These are phyloP conservation scores for Prosopocoilus inquinatus DNA, from an alignment of 2,888 invertebrate genomes.

Conservation along the genomic window DNA sequence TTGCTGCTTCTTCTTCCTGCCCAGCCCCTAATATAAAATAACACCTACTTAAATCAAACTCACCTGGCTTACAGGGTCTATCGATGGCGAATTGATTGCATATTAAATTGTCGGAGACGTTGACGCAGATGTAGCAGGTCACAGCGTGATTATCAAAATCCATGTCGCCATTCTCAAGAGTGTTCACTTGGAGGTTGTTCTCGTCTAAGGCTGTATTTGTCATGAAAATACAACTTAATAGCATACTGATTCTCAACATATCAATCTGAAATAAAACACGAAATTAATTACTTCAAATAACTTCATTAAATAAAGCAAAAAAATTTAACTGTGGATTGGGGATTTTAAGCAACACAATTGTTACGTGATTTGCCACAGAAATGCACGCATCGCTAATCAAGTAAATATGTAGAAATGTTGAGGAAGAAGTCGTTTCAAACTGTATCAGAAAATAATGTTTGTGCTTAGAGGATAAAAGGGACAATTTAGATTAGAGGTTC, in stretches of 20 bases:
- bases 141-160: conserved; percentile 49
- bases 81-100: conserved; percentile 65
- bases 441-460: no score
- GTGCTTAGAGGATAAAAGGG: no score
- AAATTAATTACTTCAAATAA: no score
- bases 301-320: no score
- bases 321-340: no score
- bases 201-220: conserved; percentile 43
- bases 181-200: conserved; percentile 28
- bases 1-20: not conserved
- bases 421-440: no score
- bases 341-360: no score
- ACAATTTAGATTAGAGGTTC: no score
- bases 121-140: conserved; percentile 64
- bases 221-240: conserved; percentile 51
- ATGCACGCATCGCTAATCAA: no score
- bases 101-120: conserved; percentile 62
- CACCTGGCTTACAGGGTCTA: conserved; percentile 58
- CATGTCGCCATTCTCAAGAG: conserved; percentile 19
- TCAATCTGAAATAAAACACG: conserved; percentile 44
- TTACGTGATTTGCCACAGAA: no score
- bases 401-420: no score
- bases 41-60: conserved; percentile 5
- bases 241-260: conserved; percentile 51
- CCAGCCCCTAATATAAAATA: not conserved